Evolutionary conservation across 2,113 vertebrate genomes (phyloP).

Genomic region (Misgurnus anguillicaudatus): DNA sequence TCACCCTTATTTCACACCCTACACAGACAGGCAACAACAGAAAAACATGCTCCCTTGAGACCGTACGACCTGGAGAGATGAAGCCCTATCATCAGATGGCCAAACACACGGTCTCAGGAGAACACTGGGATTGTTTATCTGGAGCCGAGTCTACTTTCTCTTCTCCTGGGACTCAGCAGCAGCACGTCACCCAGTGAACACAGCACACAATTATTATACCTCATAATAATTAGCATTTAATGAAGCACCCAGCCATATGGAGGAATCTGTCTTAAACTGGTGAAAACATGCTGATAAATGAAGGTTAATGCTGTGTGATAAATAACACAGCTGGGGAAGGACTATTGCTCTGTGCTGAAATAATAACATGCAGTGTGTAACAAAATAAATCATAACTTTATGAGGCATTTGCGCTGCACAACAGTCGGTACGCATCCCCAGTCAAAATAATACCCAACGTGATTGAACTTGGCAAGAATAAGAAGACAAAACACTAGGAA

Average conservation of each 20-base stretch:
- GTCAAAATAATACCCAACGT: neutral
- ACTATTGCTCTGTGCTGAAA: constrained; percentile 29
- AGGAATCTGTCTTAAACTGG: constrained; percentile 50
- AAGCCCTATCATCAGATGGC: constrained; percentile 38
- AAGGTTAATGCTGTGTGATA: constrained; percentile 54
- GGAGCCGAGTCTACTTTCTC: constrained; percentile 38
- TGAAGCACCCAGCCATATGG: constrained; percentile 63
- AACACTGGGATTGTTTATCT: constrained; percentile 49
- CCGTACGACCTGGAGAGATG: constrained; percentile 24
- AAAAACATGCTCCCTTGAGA: constrained; percentile 40
- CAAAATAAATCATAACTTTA: neutral
- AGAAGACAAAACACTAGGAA: no score
- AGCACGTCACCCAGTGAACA: constrained; percentile 45
- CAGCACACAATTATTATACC: constrained; percentile 63
- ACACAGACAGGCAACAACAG: constrained; percentile 33
- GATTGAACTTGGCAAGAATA: no score
- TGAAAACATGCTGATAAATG: constrained; percentile 55
- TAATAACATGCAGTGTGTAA: neutral
- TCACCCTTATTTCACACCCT: constrained; percentile 33
- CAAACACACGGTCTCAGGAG: constrained; percentile 45
- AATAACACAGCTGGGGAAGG: constrained; percentile 52
- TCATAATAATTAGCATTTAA: constrained; percentile 67
- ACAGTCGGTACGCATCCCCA: neutral
- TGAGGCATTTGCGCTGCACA: neutral
- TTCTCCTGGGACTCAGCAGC: constrained; percentile 57